phyloP scores from a whole-genome alignment of 2,113 vertebrate species.

The Lonchura striata region DNA sequence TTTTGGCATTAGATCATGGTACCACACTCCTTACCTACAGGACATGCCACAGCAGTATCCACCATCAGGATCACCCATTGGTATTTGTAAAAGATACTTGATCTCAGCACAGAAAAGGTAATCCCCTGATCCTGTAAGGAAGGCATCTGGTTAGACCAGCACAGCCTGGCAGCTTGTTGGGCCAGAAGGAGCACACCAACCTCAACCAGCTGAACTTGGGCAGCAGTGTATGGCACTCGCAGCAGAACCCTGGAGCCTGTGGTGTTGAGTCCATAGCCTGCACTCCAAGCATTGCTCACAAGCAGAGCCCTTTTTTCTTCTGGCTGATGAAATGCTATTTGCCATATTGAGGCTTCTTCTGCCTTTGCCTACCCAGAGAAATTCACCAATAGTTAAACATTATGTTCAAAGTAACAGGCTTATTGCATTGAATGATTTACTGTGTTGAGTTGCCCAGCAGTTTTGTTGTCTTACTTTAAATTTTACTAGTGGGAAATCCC shows the following conservation, averaged over 20 bases:
- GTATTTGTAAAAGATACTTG: slow-evolving; percentile 74
- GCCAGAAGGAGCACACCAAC: neutral
- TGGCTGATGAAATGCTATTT: slow-evolving; percentile 57
- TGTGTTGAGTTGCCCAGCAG: neutral
- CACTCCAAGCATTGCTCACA: slow-evolving; percentile 32
- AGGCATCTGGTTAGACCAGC: neutral
- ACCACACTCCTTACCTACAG: slow-evolving; percentile 31
- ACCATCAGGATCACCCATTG: slow-evolving; percentile 68
- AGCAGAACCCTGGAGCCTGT: slow-evolving; percentile 55
- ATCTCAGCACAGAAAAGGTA: slow-evolving; percentile 76
- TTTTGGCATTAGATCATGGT: neutral
- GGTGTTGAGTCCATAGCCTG: slow-evolving; percentile 56
- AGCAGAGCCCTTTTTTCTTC: slow-evolving; percentile 28
- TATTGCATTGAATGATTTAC: neutral
- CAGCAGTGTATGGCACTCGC: slow-evolving; percentile 25
- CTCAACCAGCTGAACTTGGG: neutral
- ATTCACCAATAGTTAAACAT: neutral
- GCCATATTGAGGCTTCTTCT: slow-evolving; percentile 40
- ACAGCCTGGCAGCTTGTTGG: neutral
- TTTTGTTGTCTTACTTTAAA: neutral
- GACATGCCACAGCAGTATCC: slow-evolving; percentile 72
- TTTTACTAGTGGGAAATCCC: neutral
- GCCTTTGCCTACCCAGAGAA: neutral
- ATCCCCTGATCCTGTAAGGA: slow-evolving; percentile 72
- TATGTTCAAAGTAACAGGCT: neutral